Conservation (phyloP, 2,797 vertebrate species). For the Pangasius mekongensis region DNA sequence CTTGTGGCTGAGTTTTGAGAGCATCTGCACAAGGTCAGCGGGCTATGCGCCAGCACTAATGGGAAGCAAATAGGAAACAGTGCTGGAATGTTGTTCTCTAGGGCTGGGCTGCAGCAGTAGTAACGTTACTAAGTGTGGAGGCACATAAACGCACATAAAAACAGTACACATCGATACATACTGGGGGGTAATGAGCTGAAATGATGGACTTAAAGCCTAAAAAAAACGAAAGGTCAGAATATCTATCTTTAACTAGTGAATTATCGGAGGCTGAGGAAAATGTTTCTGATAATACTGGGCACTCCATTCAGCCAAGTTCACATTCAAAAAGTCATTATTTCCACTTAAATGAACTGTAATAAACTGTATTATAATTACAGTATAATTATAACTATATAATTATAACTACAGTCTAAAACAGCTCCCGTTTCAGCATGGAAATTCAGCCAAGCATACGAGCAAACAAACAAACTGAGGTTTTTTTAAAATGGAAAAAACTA, state of each 20-base stretch:
- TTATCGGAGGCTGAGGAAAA: neutral
- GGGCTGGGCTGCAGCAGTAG: slow-evolving; percentile 9
- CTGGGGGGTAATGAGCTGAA: neutral
- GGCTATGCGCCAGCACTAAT: slow-evolving; percentile 45
- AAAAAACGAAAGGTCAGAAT: neutral
- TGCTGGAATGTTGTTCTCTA: slow-evolving; percentile 41
- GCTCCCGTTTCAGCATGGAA: slow-evolving; percentile 54
- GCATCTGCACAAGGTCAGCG: slow-evolving; percentile 36
- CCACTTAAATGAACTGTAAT: neutral
- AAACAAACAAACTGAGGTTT: slow-evolving; percentile 61
- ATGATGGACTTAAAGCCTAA: neutral
- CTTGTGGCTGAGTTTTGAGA: slow-evolving; percentile 29
- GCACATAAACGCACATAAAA: slow-evolving; percentile 4
- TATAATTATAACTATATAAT: neutral
- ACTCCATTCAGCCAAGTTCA: neutral
- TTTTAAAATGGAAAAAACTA: slow-evolving; percentile 67
- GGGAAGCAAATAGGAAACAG: slow-evolving; percentile 49
- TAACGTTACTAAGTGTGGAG: slow-evolving; percentile 5
- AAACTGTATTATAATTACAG: slow-evolving; percentile 30
- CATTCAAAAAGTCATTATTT: neutral
- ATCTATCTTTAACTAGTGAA: neutral
- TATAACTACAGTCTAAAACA: slow-evolving; percentile 63
- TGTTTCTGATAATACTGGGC: neutral
- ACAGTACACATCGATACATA: neutral
- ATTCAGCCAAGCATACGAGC: slow-evolving; percentile 67